Evolutionary conservation across 2,797 vertebrate genomes (phyloP), one percentile per base, ranked within the genome.

Genomic region (Sebastes diaconus): DNA sequence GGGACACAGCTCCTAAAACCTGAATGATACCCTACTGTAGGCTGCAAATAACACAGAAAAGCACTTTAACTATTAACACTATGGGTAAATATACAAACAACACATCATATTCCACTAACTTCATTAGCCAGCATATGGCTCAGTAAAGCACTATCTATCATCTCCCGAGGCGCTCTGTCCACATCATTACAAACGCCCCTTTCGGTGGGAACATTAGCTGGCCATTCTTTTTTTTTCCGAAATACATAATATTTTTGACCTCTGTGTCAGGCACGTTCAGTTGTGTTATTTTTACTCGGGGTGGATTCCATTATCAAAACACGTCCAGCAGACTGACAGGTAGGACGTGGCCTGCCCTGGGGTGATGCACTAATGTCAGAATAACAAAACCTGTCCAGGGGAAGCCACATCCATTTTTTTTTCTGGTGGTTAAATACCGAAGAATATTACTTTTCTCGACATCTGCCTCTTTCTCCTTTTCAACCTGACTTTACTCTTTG

Each of bases 261-360:
- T 87, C 68, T 55, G 63, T 78, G 81, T 86, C 73, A 75, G 27
- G 68, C 85, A 79, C 52, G 74, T 75, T 75, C 73, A 74, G 75
- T 90, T 73, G 57, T 87, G 80, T 84, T 88, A 77, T 84, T 78
- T 69, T 81, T 77, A 71, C 84, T 79, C 60, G 46, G 74, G 75
- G 64, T 72, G 75, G 75, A 84, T 79, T 57, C 60, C 72, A 82
- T 88, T 91, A 92, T 91, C 84, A 84, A 78, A 83, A 73, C 78
- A 80, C 70, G 81, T 77, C 74, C 57, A 80, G 73, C 32, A 84
- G 70, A 83, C 75, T 85, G 87, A 84, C 60, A 84, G 84, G 73
- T 68, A 87, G 88, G 88, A 84, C 76, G 75, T 76, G 66, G 80
- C 83, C 79, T 85, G 66, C 81, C 83, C 85, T 27, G 30, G 60